Evolutionary conservation across 2,888 invertebrate species (phyloP), one percentile per base, ranked within the genome.

Genomic region (Lordiphosa fenestrarum): DNA sequence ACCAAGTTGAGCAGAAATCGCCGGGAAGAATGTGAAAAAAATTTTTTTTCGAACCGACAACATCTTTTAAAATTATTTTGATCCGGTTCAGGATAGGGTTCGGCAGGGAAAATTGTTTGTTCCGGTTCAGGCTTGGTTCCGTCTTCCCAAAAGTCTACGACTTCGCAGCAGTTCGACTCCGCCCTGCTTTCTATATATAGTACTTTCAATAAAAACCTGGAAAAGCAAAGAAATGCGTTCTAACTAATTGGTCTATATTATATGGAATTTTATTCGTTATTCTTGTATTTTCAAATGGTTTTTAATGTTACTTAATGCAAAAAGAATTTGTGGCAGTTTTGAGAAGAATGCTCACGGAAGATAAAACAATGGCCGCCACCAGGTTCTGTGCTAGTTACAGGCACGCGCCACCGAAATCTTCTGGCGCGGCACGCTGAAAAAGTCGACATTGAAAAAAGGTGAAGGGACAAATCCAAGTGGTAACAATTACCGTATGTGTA

Each of bases 401-500:
- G 62, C 85, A 48, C 80, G 86, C 33, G 89, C 86, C 33, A 89
- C 88, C 10, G 89, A 88, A 52, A 90, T 88, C 69, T 89, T 90
- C 66, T 90, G 89, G 3, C 89, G 76, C 33, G 89, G 89, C 12
- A 90, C 90, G 50, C 90, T 89, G 58, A 25, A 85, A 70, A 30
- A n/a, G 5, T 2, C 33, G n/a, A 21, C 2, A 30, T 53, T 46
- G 25, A 25, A 10, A 4, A 30, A 38, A 15, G 6, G 48, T 44
- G 40, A 25, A 30, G 25, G 5, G 12, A 15, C 15, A 9, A 30
- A 10, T 30, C 9, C 7, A 30, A 30, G 30, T 30, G 30, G 9
- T 2, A 9, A 3, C 9, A 30, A 9, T 10, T 69, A 92, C 92
- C 93, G 91, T 47, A 94, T 92, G 74, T 93, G 92, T 83, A 95